These are phyloP conservation scores for Malthinus flaveolus DNA, from an alignment of 2,888 invertebrate genomes.

Conservation along the genomic window DNA sequence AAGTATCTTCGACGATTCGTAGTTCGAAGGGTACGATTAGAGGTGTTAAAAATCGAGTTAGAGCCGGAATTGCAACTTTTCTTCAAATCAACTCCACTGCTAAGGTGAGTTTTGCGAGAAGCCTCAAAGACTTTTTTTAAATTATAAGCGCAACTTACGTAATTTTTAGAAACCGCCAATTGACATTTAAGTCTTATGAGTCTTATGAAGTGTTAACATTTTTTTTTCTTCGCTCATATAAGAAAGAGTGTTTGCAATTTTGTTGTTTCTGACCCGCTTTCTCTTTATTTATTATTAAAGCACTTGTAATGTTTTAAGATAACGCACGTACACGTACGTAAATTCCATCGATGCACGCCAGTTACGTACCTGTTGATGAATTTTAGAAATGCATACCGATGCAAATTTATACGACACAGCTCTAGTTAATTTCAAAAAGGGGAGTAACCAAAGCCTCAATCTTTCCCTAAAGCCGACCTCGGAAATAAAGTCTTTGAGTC, in stretches of 20 bases:
- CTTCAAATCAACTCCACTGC: conserved; percentile 78
- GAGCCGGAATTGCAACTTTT: conserved; percentile 95
- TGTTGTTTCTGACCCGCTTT: conserved; percentile 37
- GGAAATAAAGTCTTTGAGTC: no score
- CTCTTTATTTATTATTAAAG: conserved; percentile 25
- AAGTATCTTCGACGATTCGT: conserved; percentile 76
- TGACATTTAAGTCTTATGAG: conserved; percentile 6
- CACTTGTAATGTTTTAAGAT: conserved; percentile 30
- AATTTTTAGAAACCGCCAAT: conserved; percentile 2
- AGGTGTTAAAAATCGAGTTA: conserved; percentile 91
- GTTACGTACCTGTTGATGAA: conserved; percentile 6
- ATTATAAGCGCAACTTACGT: background rate
- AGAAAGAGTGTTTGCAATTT: conserved; percentile 25
- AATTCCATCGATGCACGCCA: conserved; percentile 17
- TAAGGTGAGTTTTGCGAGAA: conserved; percentile 67
- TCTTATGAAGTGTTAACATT: background rate
- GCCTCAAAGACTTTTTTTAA: background rate
- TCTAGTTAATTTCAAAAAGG: no score
- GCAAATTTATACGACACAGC: no score
- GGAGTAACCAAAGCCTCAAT: no score
- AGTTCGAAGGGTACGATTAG: conserved; percentile 92
- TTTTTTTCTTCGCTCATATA: background rate
- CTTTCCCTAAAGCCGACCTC: no score
- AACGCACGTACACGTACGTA: conserved; percentile 18
- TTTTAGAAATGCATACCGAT: no score